phyloP scores from a whole-genome alignment of 2,797 vertebrate genomes.

The Potorous gilbertii region DNA sequence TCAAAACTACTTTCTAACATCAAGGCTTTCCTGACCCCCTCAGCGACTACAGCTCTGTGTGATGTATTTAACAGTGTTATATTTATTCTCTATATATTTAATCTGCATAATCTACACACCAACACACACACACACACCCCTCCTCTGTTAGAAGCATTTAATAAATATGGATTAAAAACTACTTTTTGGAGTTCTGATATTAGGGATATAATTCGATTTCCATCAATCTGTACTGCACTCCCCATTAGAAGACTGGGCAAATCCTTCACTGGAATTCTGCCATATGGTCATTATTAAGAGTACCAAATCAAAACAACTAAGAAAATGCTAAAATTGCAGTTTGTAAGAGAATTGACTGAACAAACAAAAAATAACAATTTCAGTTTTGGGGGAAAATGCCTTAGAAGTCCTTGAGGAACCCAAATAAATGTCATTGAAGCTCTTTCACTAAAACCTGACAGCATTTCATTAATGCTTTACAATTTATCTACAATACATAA shows the following conservation, averaged over 20 bases:
- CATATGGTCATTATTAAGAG: conserved; percentile 53
- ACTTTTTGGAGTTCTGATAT: conserved; percentile 14
- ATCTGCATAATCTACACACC: too few relatives aligned
- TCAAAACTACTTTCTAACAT: neutral
- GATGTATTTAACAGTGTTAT: neutral
- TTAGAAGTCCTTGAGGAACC: conserved; percentile 32
- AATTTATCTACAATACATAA: conserved; percentile 44
- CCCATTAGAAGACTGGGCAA: conserved; percentile 37
- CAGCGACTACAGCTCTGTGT: neutral
- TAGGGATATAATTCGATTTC: conserved; percentile 39
- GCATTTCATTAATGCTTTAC: conserved; percentile 38
- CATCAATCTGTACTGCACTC: conserved; percentile 9
- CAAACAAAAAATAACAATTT: conserved; percentile 45
- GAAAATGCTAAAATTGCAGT: conserved; percentile 25
- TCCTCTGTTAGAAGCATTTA: neutral
- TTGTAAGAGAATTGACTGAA: conserved; percentile 48
- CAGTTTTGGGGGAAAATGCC: neutral
- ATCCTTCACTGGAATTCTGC: conserved; percentile 46
- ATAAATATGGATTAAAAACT: conserved; percentile 26
- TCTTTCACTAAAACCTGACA: neutral
- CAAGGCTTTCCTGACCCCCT: neutral
- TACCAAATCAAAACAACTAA: conserved; percentile 56
- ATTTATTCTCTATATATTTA: neutral
- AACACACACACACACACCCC: neutral
- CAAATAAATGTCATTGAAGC: too few relatives aligned